Evolutionary conservation across 2,113 vertebrate species (phyloP).

Genomic region (Peromyscus californicus): DNA sequence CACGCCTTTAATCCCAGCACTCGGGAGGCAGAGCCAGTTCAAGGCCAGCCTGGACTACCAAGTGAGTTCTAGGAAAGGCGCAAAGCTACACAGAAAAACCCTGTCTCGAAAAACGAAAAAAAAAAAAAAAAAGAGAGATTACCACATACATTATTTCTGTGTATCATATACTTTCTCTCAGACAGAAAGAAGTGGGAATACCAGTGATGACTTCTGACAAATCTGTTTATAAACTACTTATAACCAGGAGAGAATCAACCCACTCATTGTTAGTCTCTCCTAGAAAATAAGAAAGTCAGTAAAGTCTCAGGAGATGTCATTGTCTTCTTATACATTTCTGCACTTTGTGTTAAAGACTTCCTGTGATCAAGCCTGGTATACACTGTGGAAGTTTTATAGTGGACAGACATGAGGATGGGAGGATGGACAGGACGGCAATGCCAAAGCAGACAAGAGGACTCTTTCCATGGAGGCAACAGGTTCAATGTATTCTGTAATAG

Average conservation of each 20-base stretch:
- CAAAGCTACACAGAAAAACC: too few species aligned
- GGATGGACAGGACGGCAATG: background rate
- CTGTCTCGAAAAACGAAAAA: background rate
- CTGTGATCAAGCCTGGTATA: background rate
- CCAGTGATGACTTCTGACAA: background rate
- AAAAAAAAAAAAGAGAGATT: background rate
- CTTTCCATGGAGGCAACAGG: background rate
- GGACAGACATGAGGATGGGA: background rate
- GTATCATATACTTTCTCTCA: background rate
- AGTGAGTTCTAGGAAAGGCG: too few species aligned
- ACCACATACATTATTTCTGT: background rate
- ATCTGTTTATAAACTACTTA: background rate
- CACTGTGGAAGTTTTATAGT: background rate
- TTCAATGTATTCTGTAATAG: too few species aligned
- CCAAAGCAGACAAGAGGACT: background rate
- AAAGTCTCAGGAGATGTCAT: background rate
- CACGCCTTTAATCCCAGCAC: too few species aligned
- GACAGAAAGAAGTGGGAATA: background rate
- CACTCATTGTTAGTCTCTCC: background rate
- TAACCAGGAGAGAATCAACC: background rate
- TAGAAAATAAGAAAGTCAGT: background rate
- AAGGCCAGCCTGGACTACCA: too few species aligned
- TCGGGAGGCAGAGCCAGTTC: too few species aligned
- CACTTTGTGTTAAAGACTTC: background rate
- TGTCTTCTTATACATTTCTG: background rate